Conservation (phyloP, 2,113 vertebrate genomes). For the Bothrops jararaca region DNA sequence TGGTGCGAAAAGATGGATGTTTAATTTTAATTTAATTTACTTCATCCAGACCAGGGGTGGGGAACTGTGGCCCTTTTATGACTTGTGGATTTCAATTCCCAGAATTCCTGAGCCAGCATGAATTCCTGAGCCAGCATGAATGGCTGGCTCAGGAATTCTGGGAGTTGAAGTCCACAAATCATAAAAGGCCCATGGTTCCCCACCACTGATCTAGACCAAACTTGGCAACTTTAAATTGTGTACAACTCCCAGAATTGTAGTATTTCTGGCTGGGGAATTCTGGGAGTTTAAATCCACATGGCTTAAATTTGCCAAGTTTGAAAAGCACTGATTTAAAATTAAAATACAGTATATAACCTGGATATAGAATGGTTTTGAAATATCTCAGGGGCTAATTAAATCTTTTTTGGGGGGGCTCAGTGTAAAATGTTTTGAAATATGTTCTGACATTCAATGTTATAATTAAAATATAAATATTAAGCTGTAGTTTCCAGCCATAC, state of each 20-base stretch:
- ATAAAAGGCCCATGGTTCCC: not conserved
- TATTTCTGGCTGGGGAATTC: not conserved
- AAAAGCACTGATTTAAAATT: not conserved
- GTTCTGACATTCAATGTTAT: conserved; percentile 41
- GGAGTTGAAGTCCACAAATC: not conserved
- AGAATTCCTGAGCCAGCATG: not conserved
- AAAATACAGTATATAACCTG: not conserved
- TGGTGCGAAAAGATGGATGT: not conserved
- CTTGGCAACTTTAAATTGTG: not conserved
- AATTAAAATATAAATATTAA: not conserved
- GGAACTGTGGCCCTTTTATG: not conserved
- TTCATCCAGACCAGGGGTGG: not conserved
- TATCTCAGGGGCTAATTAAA: not conserved
- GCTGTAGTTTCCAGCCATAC: not conserved
- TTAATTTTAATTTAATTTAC: conserved; percentile 16
- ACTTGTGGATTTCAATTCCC: not conserved
- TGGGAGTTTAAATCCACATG: not conserved
- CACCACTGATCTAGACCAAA: not conserved
- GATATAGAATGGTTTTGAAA: not conserved
- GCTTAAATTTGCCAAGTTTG: not conserved
- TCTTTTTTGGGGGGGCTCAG: conserved; percentile 21
- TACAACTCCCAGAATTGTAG: not conserved
- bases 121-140: not conserved
- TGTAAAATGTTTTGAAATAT: conserved; percentile 18
- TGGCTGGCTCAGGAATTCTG: not conserved